Conservation (phyloP, 2,113 vertebrate genomes). For the Irena cyanogastra region DNA sequence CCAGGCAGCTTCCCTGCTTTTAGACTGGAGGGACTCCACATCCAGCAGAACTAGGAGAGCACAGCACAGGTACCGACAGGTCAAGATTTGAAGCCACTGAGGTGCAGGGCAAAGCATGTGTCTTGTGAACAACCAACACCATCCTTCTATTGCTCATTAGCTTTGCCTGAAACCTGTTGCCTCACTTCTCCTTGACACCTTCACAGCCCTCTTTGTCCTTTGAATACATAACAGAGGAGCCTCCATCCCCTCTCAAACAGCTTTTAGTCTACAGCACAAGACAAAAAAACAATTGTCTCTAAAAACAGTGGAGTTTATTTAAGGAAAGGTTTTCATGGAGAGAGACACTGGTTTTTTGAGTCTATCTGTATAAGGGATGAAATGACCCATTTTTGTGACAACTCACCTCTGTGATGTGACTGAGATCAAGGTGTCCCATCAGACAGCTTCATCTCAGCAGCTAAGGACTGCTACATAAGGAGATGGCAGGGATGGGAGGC, state of each 20-base stretch:
- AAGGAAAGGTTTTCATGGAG: neutral
- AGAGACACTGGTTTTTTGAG: neutral
- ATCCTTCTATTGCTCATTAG: neutral
- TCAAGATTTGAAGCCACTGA: neutral
- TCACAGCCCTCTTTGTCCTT: neutral
- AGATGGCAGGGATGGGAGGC: neutral
- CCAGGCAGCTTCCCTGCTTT: neutral
- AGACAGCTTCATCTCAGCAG: neutral
- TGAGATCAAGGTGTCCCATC: neutral
- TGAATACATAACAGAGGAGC: accelerated
- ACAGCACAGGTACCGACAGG: neutral
- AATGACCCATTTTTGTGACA: neutral
- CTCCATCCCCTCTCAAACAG: neutral
- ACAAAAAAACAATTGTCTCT: neutral
- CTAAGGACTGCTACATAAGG: neutral
- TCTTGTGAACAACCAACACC: neutral
- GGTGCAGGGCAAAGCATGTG: accelerated
- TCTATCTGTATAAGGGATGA: neutral
- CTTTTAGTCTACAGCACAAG: neutral
- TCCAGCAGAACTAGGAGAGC: neutral
- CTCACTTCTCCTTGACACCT: neutral
- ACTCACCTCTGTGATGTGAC: neutral
- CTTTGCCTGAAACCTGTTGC: neutral
- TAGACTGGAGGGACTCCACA: neutral
- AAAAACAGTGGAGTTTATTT: neutral